Evolutionary conservation across 1,140 invertebrate species (phyloP), one percentile per base, ranked within the genome.

Genomic region (Trachymyrmex septentrionalis): DNA sequence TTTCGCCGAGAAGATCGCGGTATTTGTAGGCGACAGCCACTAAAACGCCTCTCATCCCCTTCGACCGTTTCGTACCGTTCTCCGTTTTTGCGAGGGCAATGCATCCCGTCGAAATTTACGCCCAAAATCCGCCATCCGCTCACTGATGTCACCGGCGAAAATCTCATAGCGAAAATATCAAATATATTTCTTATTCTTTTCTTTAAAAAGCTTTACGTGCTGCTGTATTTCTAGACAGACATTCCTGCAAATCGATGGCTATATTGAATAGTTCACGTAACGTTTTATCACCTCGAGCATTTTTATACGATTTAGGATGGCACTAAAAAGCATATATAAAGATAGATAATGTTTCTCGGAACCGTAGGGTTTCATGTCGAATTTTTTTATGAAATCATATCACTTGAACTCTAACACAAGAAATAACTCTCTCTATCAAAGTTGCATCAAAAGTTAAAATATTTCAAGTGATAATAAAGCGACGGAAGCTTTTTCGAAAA

Each of bases 11-110:
- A 86, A 75, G 44, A 59, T 78, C 78, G 67, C 57, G 80, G 82
- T 87, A 87, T 88, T 84, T 72, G 64, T 73, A 59, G 50, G 57
- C 64, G 66, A 86, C 57, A 72, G 72, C 14, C 72, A 73, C 80
- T 84, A 73, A 77, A 84, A 85, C 19, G 44, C 19, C 10, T 67
- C 44, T 57, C 75, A 64, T 72, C 21, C 44, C 24, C 34, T 34
- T 38, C 48, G 50, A 86, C 34, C 75, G 75, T 63, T 53, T 63
- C 34, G 59, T 64, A 19, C 24, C 21, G 16, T 78, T 67, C 48
- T 55, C 27, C 77, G 57, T 69, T 71, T 59, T 88, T 77, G n/a
- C 63, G 16, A 63, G 71, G 34, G 50, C 44, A 55, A 76, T 84
- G 80, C 50, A 75, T 76, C 50, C 14, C 21, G 16, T 66, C 72